Evolutionary conservation across 2,888 invertebrate species (phyloP), one percentile per base, ranked within the genome.

Genomic region (Sinotaia quadrata): DNA sequence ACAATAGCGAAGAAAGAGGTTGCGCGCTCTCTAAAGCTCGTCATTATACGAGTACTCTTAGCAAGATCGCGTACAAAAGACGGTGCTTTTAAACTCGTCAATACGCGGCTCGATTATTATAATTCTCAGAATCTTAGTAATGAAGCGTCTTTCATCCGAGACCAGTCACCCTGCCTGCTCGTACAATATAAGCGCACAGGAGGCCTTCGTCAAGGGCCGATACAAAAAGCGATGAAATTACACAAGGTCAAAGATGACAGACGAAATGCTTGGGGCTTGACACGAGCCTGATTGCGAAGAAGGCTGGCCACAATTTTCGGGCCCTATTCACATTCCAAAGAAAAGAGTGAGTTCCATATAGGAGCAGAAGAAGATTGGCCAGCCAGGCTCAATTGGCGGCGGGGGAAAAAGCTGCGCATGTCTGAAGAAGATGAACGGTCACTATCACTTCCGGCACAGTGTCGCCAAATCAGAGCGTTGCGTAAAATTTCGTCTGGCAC

Each of bases 81-180:
- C 59, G 37, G 47, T 68, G 74, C 72, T 69, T 70, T 71, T 72
- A 62, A 66, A 54, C 72, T 68, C 72, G 72, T 75, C 74, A 72
- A 65, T 54, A 44, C 66, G 49, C 47, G 58, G 60, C 72, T 75
- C 72, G 68, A 72, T 75, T 75, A 72, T 75, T 72, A 74, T 74
- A 74, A 74, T 74, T 72, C 72, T 58, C 49, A 56, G 62, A 72
- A 61, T 68, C 68, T 68, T 36, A 29, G 72, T 72, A 70, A 74
- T 72, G 72, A 72, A 74, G 74, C 70, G 61, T 52, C 67, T 67
- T 67, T 70, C 59, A 66, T 37, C 59, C 33, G 29, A 8, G 33
- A 33, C 65, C 41, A 44, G 54, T 65, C 56, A 65, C 44, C 65
- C 65, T 41, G 56, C 31, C 56, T 12, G 56, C 54, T 54, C 15